Base-by-base conservation (phyloP, 2,888 invertebrate genomes). In the Lycia hirtaria region DNA sequence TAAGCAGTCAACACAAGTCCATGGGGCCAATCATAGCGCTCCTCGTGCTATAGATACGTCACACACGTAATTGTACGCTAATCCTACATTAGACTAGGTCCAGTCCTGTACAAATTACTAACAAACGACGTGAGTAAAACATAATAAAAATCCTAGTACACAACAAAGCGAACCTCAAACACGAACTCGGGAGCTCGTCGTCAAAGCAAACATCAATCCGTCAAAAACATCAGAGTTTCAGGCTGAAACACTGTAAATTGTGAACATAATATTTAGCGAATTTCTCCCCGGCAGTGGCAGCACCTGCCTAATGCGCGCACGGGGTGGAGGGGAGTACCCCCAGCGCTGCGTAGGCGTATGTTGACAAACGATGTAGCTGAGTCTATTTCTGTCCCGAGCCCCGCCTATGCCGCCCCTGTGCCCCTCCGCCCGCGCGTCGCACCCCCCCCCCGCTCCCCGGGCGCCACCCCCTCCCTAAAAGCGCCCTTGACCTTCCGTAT, bases 401-500 rank as follows among this genome's bases (percentile, higher is more conserved):
- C 71, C 85, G 82, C 85, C 83, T 75, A 72, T 71, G 54, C 22
- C 50, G 45, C 64, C 57, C 64, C 73, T 68, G 64, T 72, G 57
- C 62, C 40, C 63, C 56, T 58, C 65, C 60, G 60, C 58, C 64
- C 50, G 20, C 62, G 35, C 15, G 12, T n/a, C n/a, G n/a, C n/a
- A n/a, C n/a, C 60, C 54, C 60, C 67, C 67, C 62, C 60, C 60
- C 66, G 56, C 60, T 53, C 60, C 67, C 67, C 62, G 59, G 60
- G 65, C 56, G 64, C 56, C 65, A 52, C 65, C 72, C 64, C 69
- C 72, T 67, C 69, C 78, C 81, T 68, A 73, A 77, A 76, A 65
- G 68, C 81, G 84, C 69, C 90, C 91, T 88, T 90, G 88, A 87
- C 88, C 89, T 88, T 84, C 82, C 78, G 89, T 89, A 83, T 84